phyloP scores from a whole-genome alignment of 2,113 vertebrate species.

The Acinonyx jubatus region DNA sequence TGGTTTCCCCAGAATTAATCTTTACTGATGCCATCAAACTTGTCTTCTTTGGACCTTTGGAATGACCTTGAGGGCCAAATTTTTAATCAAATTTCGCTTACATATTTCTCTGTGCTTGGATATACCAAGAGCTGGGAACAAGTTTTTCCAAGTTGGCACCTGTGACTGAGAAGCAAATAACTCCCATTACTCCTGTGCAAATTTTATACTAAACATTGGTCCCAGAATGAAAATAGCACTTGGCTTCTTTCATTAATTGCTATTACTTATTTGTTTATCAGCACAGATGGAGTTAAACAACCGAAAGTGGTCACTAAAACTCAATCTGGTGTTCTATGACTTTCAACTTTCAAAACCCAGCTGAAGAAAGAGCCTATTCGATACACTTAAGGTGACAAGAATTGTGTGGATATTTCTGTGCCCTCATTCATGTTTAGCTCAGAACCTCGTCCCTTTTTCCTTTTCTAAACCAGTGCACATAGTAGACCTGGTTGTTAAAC shows the following conservation, averaged over 20 bases:
- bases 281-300: conserved; percentile 31
- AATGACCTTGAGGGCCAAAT: conserved; percentile 40
- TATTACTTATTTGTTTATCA: conserved; percentile 43
- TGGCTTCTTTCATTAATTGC: conserved; percentile 43
- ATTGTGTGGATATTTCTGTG: conserved; percentile 9
- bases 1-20: conserved; percentile 47
- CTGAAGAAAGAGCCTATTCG: not conserved
- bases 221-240: conserved; percentile 49
- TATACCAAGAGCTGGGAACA: conserved; percentile 4
- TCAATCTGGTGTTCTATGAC: not conserved
- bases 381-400: not conserved
- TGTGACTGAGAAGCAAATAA: conserved; percentile 44
- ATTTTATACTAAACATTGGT: conserved; percentile 25
- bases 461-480: conserved; percentile 58
- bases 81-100: conserved; percentile 49
- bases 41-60: conserved; percentile 38
- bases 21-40: conserved; percentile 51
- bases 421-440: not conserved
- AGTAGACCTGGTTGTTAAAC: conserved; percentile 54
- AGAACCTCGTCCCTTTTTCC: not conserved
- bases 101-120: conserved; percentile 45
- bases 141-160: conserved; percentile 50
- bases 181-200: conserved; percentile 43
- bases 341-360: conserved; percentile 45
- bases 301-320: conserved; percentile 29